Evolutionary conservation across 1,140 invertebrate species (phyloP).

Genomic region (Ladona fulva): DNA sequence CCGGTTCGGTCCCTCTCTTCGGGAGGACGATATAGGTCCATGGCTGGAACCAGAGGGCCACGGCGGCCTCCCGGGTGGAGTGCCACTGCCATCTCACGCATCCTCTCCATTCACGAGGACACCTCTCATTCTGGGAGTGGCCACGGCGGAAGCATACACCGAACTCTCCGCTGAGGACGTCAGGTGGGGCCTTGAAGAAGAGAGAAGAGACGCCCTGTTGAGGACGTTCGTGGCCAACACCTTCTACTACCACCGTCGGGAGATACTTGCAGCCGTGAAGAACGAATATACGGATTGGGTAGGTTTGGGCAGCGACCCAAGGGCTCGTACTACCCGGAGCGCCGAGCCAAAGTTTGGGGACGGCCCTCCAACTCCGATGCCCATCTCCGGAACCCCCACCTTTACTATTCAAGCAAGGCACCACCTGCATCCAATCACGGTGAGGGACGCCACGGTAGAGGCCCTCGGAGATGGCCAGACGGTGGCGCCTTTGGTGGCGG

Average conservation of each 20-base stretch:
- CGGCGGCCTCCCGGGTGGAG: slow-evolving; percentile 53
- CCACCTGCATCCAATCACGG: slow-evolving; percentile 71
- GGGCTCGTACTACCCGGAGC: neutral
- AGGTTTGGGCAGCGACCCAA: neutral
- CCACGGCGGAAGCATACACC: slow-evolving; percentile 64
- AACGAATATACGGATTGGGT: slow-evolving; percentile 89
- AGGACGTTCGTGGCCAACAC: slow-evolving; percentile 79
- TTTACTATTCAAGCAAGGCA: slow-evolving; percentile 88
- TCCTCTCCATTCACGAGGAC: slow-evolving; percentile 50
- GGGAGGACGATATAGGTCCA: slow-evolving; percentile 47
- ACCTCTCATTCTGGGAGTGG: slow-evolving; percentile 56
- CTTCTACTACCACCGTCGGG: slow-evolving; percentile 79
- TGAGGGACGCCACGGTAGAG: slow-evolving; percentile 77
- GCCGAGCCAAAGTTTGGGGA: neutral
- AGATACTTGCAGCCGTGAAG: slow-evolving; percentile 80
- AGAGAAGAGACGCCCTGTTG: slow-evolving; percentile 39
- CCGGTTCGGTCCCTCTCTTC: slow-evolving; percentile 53
- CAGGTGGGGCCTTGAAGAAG: slow-evolving; percentile 65
- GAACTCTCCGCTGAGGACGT: slow-evolving; percentile 68
- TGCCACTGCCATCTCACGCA: neutral
- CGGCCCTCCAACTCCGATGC: slow-evolving; percentile 33
- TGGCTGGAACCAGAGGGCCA: slow-evolving; percentile 44
- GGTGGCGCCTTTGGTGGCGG: slow-evolving; percentile 57
- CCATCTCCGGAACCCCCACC: slow-evolving; percentile 79
- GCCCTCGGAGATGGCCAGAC: slow-evolving; percentile 76